Conservation (phyloP, 1,140 invertebrate species). For the Bombus picipes region DNA sequence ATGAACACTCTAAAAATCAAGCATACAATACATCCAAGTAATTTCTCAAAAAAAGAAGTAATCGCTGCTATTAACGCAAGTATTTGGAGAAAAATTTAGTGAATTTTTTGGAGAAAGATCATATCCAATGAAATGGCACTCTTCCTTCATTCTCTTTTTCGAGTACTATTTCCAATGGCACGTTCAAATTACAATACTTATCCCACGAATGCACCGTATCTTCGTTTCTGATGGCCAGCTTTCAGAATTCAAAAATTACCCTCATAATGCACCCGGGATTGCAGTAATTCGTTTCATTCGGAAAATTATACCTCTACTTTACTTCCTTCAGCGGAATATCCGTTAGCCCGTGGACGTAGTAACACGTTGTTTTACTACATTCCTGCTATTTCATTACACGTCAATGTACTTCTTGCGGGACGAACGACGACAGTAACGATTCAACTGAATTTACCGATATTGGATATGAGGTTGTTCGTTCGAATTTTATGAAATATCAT, state of each 20-base stretch:
- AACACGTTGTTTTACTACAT: neutral
- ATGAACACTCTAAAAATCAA: too few species aligned
- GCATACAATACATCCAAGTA: too few species aligned
- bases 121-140: neutral
- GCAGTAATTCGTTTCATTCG: conserved; percentile 39
- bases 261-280: conserved; percentile 9
- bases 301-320: conserved; percentile 38
- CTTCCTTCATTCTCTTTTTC: neutral
- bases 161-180: neutral
- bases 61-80: neutral
- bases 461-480: neutral
- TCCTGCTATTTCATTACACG: neutral
- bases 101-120: neutral
- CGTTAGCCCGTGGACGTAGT: conserved; percentile 14
- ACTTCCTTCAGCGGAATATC: conserved; percentile 34
- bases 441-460: neutral
- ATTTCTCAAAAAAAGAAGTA: too few species aligned
- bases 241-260: conserved; percentile 28
- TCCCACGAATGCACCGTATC: conserved; percentile 5
- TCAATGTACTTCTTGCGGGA: neutral
- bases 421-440: neutral
- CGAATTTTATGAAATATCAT: neutral
- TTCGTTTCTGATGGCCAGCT: conserved; percentile 16
- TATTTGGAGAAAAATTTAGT: neutral
- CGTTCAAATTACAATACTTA: conserved; percentile 8